Evolutionary conservation across 2,888 invertebrate genomes (phyloP).

Genomic region (Euplagia quadripunctaria): DNA sequence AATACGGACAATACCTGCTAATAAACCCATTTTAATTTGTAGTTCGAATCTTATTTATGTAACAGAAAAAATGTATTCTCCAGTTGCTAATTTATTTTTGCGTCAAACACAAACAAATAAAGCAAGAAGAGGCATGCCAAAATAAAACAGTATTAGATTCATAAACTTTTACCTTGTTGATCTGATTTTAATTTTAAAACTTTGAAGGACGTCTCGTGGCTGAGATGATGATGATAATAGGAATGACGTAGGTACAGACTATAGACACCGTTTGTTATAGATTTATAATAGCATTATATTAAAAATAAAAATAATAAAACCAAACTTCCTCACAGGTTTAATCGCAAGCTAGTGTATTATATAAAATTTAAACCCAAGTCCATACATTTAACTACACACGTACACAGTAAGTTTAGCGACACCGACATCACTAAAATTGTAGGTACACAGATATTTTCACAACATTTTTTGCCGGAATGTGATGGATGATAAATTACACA

Average conservation of each 20-base stretch:
- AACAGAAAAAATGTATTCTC: background rate
- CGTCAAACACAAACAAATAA: background rate
- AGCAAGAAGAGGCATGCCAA: background rate
- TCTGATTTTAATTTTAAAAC: background rate
- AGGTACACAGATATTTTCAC: conserved; percentile 57
- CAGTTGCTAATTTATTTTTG: background rate
- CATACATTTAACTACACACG: conserved; percentile 21
- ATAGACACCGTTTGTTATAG: background rate
- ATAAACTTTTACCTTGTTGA: background rate
- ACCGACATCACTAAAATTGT: conserved; percentile 36
- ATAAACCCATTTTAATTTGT: background rate
- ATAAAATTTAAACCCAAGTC: conserved; percentile 22
- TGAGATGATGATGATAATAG: background rate
- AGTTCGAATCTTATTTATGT: background rate
- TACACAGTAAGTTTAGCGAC: conserved; percentile 12
- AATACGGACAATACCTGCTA: background rate
- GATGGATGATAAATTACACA: conserved; percentile 82
- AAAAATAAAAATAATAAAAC: background rate
- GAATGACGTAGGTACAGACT: background rate
- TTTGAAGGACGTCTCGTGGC: background rate
- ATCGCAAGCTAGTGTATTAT: background rate
- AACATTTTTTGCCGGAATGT: conserved; percentile 73
- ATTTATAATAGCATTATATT: background rate
- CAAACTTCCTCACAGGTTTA: background rate
- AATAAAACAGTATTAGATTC: background rate